Percentiles rank a stretch among this genome's conserved stretches.
phyloP scores from a whole-genome alignment of 1,140 invertebrate genomes.

The Steinernema feltiae region DNA sequence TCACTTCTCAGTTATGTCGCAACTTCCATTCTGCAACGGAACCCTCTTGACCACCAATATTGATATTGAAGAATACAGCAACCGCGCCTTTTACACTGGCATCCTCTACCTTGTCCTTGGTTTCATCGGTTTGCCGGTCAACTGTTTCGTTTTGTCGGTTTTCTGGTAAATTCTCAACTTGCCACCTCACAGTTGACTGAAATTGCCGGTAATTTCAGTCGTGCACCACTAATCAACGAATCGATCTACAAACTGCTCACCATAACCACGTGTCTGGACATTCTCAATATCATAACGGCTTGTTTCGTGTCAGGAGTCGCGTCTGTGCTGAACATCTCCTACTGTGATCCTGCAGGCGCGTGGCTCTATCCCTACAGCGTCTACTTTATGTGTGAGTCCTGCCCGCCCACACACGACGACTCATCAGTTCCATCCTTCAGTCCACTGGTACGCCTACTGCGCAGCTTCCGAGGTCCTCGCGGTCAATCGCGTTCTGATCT shows the following conservation, averaged over 20 bases:
- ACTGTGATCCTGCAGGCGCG: background rate
- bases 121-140: background rate
- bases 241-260: background rate
- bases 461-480: background rate
- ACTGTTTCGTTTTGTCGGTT: background rate
- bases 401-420: background rate
- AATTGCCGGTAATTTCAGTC: background rate
- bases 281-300: background rate
- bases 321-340: background rate
- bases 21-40: no score
- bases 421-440: background rate
- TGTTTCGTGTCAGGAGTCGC: background rate
- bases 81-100: background rate
- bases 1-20: no score
- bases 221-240: background rate
- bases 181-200: no score
- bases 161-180: background rate
- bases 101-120: background rate
- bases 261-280: background rate
- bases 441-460: background rate
- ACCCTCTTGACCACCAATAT: background rate
- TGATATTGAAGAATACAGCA: background rate
- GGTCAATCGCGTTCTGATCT: background rate
- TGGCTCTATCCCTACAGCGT: background rate
- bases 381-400: background rate